Evolutionary conservation across 2,113 vertebrate genomes (phyloP).

Genomic region (Tiliqua scincoides): DNA sequence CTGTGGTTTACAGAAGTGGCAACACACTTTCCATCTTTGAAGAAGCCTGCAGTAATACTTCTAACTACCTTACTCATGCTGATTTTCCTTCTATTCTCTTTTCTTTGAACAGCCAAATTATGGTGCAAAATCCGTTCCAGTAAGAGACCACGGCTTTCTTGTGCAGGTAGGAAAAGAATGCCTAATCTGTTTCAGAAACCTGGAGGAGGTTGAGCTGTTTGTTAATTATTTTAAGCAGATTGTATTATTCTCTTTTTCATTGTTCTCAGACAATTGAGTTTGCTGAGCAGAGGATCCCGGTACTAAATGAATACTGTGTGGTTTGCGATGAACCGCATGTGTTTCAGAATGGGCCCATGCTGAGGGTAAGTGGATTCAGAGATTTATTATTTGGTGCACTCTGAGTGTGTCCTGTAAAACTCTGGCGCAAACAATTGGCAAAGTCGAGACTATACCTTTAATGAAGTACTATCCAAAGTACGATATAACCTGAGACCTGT

Average conservation of each 20-base stretch:
- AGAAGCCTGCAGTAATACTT: neutral
- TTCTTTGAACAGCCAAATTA: conserved; percentile 80
- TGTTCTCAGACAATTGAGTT: conserved; percentile 87
- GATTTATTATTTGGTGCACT: neutral
- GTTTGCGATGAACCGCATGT: conserved; percentile 92
- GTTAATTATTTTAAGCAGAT: conserved; percentile 46
- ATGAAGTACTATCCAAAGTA: neutral
- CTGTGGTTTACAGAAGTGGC: neutral
- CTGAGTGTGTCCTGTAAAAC: neutral
- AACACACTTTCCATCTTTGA: neutral
- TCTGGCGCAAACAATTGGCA: neutral
- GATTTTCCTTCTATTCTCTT: conserved; percentile 56
- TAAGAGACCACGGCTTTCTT: conserved; percentile 87
- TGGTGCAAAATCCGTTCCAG: conserved; percentile 85
- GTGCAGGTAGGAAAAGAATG: conserved; percentile 82
- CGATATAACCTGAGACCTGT: neutral
- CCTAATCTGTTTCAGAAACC: conserved; percentile 19
- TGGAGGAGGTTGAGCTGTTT: conserved; percentile 17
- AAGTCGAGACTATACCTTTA: too few relatives aligned
- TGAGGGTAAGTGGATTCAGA: conserved; percentile 79
- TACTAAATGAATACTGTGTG: conserved; percentile 91
- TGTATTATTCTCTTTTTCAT: conserved; percentile 51
- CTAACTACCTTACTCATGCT: conserved; percentile 20
- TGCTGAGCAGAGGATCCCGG: conserved; percentile 89
- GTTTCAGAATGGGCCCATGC: conserved; percentile 93